Conservation (phyloP, 1,140 invertebrate species). For the Harlomillsia oculata region DNA sequence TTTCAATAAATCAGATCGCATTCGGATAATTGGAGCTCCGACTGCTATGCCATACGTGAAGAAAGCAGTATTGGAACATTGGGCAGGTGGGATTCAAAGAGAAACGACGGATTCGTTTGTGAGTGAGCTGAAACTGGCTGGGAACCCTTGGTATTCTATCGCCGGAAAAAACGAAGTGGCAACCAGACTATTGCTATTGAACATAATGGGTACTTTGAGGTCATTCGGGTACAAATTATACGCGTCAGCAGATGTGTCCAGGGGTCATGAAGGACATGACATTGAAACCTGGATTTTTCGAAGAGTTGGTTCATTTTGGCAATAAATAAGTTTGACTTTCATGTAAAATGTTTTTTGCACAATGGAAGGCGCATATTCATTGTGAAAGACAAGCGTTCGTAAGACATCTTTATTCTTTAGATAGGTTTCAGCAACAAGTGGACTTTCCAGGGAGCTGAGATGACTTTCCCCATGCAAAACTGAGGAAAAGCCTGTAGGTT, state of each 20-base stretch:
- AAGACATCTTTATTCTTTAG: too few species aligned
- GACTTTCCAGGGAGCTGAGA: too few species aligned
- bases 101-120: constrained; percentile 19
- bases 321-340: too few species aligned
- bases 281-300: constrained; percentile 17
- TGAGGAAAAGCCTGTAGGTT: too few species aligned
- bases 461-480: too few species aligned
- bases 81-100: constrained; percentile 21
- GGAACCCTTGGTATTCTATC: constrained; percentile 26
- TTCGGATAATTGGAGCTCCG: constrained; percentile 20
- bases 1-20: constrained; percentile 22
- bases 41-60: constrained; percentile 11
- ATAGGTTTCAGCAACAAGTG: too few species aligned
- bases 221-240: constrained; percentile 26
- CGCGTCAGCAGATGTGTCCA: constrained; percentile 9
- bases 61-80: constrained; percentile 8
- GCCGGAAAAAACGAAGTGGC: constrained; percentile 4
- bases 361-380: too few species aligned
- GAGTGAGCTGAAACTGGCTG: constrained; percentile 18
- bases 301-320: constrained; percentile 10
- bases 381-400: too few species aligned
- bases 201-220: constrained; percentile 17
- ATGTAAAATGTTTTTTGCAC: too few species aligned
- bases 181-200: constrained; percentile 7
- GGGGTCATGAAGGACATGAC: neutral